These are phyloP conservation scores for Mormyrops attenuatus DNA, from an alignment of 2,797 vertebrate genomes.

Conservation along the genomic window DNA sequence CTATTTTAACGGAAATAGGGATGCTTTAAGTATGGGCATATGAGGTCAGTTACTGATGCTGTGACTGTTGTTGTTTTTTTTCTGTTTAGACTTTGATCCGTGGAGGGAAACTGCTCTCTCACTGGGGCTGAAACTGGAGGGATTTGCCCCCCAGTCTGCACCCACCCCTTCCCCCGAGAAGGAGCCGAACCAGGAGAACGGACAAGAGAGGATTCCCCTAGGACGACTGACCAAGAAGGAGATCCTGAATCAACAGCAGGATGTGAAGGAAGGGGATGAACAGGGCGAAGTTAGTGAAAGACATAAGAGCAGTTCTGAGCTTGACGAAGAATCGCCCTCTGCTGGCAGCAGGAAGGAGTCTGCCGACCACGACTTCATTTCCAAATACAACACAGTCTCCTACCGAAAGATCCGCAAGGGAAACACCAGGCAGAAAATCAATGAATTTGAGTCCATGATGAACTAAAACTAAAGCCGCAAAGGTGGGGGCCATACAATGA, in stretches of 20 bases:
- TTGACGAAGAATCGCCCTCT: constrained; percentile 43
- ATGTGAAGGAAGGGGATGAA: constrained; percentile 33
- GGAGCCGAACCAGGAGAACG: neutral
- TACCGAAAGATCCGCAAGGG: constrained; percentile 88
- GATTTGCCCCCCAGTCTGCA: neutral
- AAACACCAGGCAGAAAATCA: constrained; percentile 86
- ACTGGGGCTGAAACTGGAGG: constrained; percentile 29
- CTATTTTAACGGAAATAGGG: neutral
- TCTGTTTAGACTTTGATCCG: neutral
- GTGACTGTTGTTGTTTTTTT: neutral
- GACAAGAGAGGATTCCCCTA: neutral
- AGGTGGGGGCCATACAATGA: neutral
- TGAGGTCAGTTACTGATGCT: neutral
- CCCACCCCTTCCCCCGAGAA: neutral
- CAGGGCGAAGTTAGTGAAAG: neutral
- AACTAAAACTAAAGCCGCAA: constrained; percentile 51
- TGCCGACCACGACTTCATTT: constrained; percentile 68
- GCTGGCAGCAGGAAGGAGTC: constrained; percentile 52
- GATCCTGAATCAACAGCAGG: constrained; percentile 45
- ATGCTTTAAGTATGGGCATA: neutral
- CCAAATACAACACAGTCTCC: constrained; percentile 84
- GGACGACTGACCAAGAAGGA: constrained; percentile 26
- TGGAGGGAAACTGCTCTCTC: neutral
- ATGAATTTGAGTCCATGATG: constrained; percentile 85
- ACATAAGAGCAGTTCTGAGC: constrained; percentile 38